Percentiles rank a stretch among this genome's conserved stretches.
These are phyloP conservation scores for Anodontia alba DNA, from an alignment of 2,888 invertebrate species.

Conservation along the genomic window DNA sequence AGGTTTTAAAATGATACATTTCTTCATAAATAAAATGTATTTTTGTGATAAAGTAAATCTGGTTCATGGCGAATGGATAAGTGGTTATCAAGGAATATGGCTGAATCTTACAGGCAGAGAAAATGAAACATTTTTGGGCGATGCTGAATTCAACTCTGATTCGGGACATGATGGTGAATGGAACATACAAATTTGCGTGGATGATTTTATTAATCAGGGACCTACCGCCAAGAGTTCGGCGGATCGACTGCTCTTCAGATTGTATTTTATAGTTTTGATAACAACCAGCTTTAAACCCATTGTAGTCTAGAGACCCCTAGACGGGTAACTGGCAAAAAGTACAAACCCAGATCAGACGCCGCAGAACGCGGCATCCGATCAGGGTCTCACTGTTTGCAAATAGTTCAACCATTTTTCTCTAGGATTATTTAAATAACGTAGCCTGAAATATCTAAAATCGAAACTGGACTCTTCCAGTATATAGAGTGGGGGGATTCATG, in stretches of 20 bases:
- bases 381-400: too few relatives aligned
- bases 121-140: background rate
- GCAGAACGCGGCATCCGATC: too few relatives aligned
- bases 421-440: too few relatives aligned
- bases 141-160: background rate
- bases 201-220: background rate
- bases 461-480: too few relatives aligned
- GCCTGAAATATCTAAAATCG: too few relatives aligned
- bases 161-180: background rate
- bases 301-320: too few relatives aligned
- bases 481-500: too few relatives aligned
- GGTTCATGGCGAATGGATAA: background rate
- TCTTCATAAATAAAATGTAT: background rate
- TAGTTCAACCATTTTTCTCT: too few relatives aligned
- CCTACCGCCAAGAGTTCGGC: background rate
- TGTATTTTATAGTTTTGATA: too few relatives aligned
- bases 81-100: background rate
- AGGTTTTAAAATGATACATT: background rate
- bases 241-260: background rate
- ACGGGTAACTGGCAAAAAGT: too few relatives aligned
- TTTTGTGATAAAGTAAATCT: background rate
- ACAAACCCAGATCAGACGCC: too few relatives aligned
- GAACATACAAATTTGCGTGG: background rate
- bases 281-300: too few relatives aligned
- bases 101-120: background rate